phyloP scores from a whole-genome alignment of 2,888 invertebrate species.

The Scaptomyza tumidula region DNA sequence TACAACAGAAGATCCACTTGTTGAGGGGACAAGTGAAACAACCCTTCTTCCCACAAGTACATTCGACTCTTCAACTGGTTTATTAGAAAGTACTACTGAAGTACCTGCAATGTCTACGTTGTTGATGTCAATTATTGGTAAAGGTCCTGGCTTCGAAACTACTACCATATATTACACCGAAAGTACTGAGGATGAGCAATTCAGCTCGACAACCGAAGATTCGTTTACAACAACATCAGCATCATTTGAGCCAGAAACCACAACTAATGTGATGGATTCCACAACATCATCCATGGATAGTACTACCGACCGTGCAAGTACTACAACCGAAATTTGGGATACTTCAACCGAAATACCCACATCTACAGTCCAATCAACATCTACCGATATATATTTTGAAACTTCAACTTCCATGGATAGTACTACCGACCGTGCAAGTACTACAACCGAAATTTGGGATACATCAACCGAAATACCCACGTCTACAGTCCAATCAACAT shows the following conservation, averaged over 20 bases:
- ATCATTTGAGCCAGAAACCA: background rate
- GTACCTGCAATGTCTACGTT: slow-evolving; percentile 20
- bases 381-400: background rate
- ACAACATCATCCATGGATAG: background rate
- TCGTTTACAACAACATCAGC: background rate
- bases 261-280: background rate
- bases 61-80: slow-evolving; percentile 25
- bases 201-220: slow-evolving; percentile 1
- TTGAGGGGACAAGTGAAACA: background rate
- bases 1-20: background rate
- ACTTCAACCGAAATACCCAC: background rate
- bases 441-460: too few species aligned
- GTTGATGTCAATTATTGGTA: slow-evolving; percentile 53
- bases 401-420: too few species aligned
- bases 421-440: too few species aligned
- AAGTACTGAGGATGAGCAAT: background rate
- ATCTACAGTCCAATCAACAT: background rate
- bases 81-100: slow-evolving; percentile 34
- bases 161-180: slow-evolving; percentile 21
- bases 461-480: too few species aligned
- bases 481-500: too few species aligned
- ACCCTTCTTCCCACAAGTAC: background rate
- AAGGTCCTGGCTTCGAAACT: slow-evolving; percentile 31
- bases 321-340: background rate
- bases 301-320: background rate